Base-by-base conservation (phyloP, 2,888 invertebrate genomes). In the Amblyjoppa fuscipennis region DNA sequence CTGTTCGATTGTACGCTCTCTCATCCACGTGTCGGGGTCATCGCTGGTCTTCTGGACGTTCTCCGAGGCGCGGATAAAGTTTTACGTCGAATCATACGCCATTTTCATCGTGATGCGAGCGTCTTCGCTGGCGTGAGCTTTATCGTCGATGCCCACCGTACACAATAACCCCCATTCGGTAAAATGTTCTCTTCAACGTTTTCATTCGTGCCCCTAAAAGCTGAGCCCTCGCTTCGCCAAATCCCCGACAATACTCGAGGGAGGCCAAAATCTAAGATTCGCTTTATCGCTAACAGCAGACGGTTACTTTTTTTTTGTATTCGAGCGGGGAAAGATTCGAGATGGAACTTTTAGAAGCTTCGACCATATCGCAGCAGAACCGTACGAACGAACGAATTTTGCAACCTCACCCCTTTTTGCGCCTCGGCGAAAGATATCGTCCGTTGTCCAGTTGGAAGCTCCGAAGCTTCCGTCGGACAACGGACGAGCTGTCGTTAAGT, bases 61-160 rank as follows among this genome's bases (percentile, higher is more conserved):
- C 13, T 45, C 45, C 1, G 51, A 56, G 41, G 71, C 59, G 68
- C 45, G 59, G 59, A 74, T 74, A 74, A 69, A 74, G 59, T 74
- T 81, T 74, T 56, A 74, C 81, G 74, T 74, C 41, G 68, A 69
- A 59, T 31, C 74, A 20, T 75, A 59, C 34, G 25, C 41, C 56
- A 31, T 28, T n/a, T 28, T 45, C 31, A 75, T 59, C 9, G 34
- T 31, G 38, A 0, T 25, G 13, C 34, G 13, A 49, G 38, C 25
- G 6, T 4, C 20, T 41, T 34, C 13, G 9, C 34, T 45, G 11
- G 20, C 20, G 1, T 34, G 59, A 49, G 59, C 34, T 41, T 80
- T 80, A 80, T 66, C 68, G 53, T 53, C 20, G 31, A 73, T 38
- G 16, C 41, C 7, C 38, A 13, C 3, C 59, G 59, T 9, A 45